Evolutionary conservation across 2,113 vertebrate genomes (phyloP), one percentile per base, ranked within the genome.

Genomic region (Alaudala cheleensis): DNA sequence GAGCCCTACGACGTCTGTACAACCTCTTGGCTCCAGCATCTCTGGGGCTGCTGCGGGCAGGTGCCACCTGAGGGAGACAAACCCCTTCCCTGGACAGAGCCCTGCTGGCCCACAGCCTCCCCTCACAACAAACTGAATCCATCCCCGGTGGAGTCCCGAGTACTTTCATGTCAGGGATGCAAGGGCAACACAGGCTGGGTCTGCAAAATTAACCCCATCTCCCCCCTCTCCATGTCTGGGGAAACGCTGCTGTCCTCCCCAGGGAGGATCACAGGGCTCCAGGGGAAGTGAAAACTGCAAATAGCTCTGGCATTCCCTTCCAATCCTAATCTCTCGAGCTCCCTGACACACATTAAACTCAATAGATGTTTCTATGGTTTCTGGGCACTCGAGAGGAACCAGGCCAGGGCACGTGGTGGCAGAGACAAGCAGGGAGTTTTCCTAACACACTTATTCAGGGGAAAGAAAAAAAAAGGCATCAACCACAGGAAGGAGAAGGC

Each of bases 11-110:
- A 19, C 4, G 6, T 37, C 11, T 12, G 19, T 4, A 22, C 3
- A 50, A 22, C 8, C 24, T 23, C 23, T 57, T 25, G 26, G 37
- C 58, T 71, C 37, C 73, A 47, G 77, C 54, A 24, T 14, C 65
- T 42, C 24, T 1, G 4, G 53, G 69, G 53, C 61, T 67, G 45
- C 49, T 67, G 54, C 29, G 0, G 28, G 14, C 57, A 85, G 83
- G 92, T 50, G 80, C 93, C 80, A 14, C 89, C 90, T 74, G 93
- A 95, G 93, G 95, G 96, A 96, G 93, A 93, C 87, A 89, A 89
- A 95, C 8, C 54, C 56, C 61, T 53, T 29, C 51, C 82, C 70
- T 70, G 71, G 56, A 62, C 60, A 23, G 29, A 51, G 86, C 74
- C 65, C 56, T 5, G 29, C 13, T 33, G 1, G 2, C 49, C 29